Evolutionary conservation across 2,113 vertebrate species (phyloP), one percentile per base, ranked within the genome.

Genomic region (Erythrolamprus reginae): DNA sequence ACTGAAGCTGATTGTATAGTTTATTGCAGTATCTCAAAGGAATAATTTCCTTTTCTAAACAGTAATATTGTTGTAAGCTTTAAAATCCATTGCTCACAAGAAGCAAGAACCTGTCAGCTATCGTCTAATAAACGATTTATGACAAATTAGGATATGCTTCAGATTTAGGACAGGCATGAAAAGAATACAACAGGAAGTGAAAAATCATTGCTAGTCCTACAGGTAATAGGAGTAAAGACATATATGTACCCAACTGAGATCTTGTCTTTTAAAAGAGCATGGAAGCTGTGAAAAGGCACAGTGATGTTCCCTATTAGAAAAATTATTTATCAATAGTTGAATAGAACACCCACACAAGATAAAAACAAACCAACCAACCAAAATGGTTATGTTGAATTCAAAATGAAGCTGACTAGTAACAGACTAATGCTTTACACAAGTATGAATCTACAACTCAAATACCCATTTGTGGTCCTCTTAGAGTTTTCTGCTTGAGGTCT

Each of bases 351-450:
- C 70, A 77, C 65, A 52, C 28, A 33, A 84, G 47, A 3, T 90
- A 45, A 90, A 55, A 24, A 56, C 45, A 47, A 47, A 47, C 47
- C 23, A 8, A 24, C 1, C 5, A 6, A 24, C 7, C 70, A 42
- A 93, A 15, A 58, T 56, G 15, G 87, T 53, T 48, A 50, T 88
- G 52, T 91, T 87, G 65, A 93, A 92, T 90, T 7, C 51, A 26
- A 26, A 10, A 91, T 65, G 87, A 88, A 42, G 0, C 1, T 89
- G 45, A 82, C 87, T 87, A 45, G 21, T 45, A 77, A 93, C 15
- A 55, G 19, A 21, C 24, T 56, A 56, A 7, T 21, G 7, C 70
- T 21, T 77, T 33, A 42, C 0, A 17, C 70, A 77, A 38, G 23
- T 21, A 38, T 77, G 17, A 38, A 77, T 42, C 17, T 77, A 38